phyloP scores from a whole-genome alignment of 1,140 invertebrate species.

The Notospermus geniculatus region DNA sequence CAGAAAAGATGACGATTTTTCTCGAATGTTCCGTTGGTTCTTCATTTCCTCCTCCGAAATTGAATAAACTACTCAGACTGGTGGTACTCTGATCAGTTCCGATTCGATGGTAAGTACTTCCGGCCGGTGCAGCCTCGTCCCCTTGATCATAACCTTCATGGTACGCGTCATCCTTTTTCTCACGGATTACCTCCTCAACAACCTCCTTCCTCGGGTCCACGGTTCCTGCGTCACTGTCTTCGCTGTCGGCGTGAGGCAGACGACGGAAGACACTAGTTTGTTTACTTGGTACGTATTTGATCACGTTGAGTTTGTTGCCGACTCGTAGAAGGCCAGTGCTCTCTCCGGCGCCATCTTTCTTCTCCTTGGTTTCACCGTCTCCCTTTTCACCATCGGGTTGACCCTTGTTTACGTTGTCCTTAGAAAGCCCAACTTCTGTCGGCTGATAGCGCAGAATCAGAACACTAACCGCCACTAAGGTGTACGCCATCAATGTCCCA shows the following conservation, averaged over 20 bases:
- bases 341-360: not conserved
- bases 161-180: not conserved
- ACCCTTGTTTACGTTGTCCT: constrained; percentile 69
- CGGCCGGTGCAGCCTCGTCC: not conserved
- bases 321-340: constrained; percentile 2
- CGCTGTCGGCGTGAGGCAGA: not conserved
- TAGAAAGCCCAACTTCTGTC: not conserved
- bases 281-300: constrained; percentile 13
- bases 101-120: constrained; percentile 14
- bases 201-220: not conserved
- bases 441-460: constrained; percentile 63
- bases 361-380: not conserved
- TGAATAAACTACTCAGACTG: constrained; percentile 14
- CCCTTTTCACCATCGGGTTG: constrained; percentile 22
- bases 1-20: not conserved
- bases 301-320: constrained; percentile 6
- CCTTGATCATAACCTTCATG: constrained; percentile 1
- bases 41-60: not conserved
- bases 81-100: constrained; percentile 13
- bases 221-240: not conserved
- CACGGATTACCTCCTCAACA: not conserved
- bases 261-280: constrained; percentile 4
- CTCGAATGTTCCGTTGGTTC: constrained; percentile 8
- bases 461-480: constrained; percentile 85
- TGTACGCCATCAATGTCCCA: constrained; percentile 85